Conservation (phyloP, 2,888 invertebrate species). For the Tachina grossa region DNA sequence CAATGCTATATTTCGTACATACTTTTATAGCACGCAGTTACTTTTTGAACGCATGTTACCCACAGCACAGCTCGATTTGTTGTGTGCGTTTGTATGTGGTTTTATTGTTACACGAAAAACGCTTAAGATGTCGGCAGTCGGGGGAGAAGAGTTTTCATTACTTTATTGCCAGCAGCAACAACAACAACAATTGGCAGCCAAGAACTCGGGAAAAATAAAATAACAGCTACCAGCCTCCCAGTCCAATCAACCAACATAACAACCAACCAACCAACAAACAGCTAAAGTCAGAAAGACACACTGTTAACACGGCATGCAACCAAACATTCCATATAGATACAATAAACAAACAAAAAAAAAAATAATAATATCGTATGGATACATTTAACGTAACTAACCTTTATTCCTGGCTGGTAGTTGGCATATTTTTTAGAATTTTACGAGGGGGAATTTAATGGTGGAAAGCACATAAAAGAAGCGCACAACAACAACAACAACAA, state of each 20-base stretch:
- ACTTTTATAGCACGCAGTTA: slow-evolving; percentile 22
- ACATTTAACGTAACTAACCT: slow-evolving; percentile 60
- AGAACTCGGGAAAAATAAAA: slow-evolving; percentile 35
- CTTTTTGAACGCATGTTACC: slow-evolving; percentile 36
- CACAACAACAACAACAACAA: slow-evolving; percentile 59
- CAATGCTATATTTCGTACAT: slow-evolving; percentile 42
- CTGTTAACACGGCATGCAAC: slow-evolving; percentile 58
- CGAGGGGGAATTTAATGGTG: slow-evolving; percentile 47
- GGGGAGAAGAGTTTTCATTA: slow-evolving; percentile 8
- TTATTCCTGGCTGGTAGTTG: slow-evolving; percentile 44
- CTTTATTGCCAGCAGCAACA: slow-evolving; percentile 44
- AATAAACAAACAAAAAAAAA: neutral
- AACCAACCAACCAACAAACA: slow-evolving; percentile 24
- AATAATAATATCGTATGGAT: slow-evolving; percentile 17
- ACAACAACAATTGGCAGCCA: slow-evolving; percentile 58
- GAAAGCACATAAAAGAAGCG: slow-evolving; percentile 32
- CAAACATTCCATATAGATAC: slow-evolving; percentile 9
- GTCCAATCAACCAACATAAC: slow-evolving; percentile 18
- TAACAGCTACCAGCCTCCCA: slow-evolving; percentile 38
- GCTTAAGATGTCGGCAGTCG: slow-evolving; percentile 49
- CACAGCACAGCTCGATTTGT: slow-evolving; percentile 45
- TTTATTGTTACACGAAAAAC: slow-evolving; percentile 61
- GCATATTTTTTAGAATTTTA: slow-evolving; percentile 41
- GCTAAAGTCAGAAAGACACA: slow-evolving; percentile 31
- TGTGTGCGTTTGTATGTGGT: slow-evolving; percentile 49